Evolutionary conservation across 2,113 vertebrate genomes (phyloP).

Genomic region (Piaya cayana): DNA sequence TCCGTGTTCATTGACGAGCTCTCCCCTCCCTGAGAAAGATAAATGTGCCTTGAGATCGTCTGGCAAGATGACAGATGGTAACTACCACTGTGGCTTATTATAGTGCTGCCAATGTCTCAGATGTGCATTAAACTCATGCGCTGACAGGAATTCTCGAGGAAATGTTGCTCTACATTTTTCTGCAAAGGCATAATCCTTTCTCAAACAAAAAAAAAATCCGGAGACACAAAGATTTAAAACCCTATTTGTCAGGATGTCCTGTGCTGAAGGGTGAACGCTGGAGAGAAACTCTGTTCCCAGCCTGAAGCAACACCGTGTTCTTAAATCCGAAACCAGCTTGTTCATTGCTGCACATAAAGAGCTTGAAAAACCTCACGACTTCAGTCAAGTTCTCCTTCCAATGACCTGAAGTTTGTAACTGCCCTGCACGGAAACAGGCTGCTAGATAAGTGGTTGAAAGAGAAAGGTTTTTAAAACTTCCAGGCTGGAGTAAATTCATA

Average conservation of each 20-base stretch:
- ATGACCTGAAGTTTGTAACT: neutral
- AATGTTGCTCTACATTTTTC: slow-evolving; percentile 33
- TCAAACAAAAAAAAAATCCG: neutral
- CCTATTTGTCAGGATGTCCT: neutral
- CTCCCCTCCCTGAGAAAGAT: neutral
- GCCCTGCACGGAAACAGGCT: neutral
- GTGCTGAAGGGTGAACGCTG: neutral
- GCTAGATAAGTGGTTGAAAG: neutral
- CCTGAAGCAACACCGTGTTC: neutral
- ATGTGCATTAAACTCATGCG: slow-evolving; percentile 37
- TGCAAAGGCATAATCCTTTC: slow-evolving; percentile 8
- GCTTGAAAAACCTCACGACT: neutral
- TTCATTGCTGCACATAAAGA: neutral
- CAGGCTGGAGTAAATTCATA: neutral
- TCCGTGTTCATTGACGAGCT: neutral
- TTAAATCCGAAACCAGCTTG: neutral
- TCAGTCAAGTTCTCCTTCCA: neutral
- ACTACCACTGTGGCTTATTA: slow-evolving; percentile 55
- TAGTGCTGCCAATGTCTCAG: slow-evolving; percentile 52
- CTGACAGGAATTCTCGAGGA: slow-evolving; percentile 38
- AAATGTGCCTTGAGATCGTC: slow-evolving; percentile 38
- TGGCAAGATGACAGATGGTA: slow-evolving; percentile 57
- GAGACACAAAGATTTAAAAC: slow-evolving; percentile 22
- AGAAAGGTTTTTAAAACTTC: neutral
- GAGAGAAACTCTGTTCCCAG: neutral